These are phyloP conservation scores for Diabrotica balteata DNA, from an alignment of 2,888 invertebrate genomes.

Conservation along the genomic window DNA sequence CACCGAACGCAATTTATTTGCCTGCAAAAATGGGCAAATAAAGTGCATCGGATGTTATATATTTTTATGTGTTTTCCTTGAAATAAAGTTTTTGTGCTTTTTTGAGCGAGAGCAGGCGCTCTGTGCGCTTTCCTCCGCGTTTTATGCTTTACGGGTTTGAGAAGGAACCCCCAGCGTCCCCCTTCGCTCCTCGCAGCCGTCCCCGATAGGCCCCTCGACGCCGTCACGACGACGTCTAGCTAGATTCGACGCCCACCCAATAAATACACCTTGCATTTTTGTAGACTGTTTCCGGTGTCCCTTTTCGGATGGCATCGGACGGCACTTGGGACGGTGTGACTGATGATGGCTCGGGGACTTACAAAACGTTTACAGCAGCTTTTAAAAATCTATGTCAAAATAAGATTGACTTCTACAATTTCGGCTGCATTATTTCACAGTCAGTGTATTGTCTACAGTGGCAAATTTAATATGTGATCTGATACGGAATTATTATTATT, in stretches of 20 bases:
- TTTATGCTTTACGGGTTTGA: constrained; percentile 33
- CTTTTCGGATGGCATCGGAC: constrained; percentile 18
- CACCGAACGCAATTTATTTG: constrained; percentile 53
- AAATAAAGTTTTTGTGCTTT: constrained; percentile 57
- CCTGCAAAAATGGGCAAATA: constrained; percentile 55
- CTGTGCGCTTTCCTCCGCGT: constrained; percentile 27
- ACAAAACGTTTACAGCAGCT: too few species aligned
- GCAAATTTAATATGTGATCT: too few species aligned
- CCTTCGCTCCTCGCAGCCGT: constrained; percentile 17
- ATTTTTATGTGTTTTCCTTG: constrained; percentile 60
- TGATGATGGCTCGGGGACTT: neutral
- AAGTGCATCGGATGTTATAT: constrained; percentile 60
- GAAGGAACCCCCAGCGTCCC: constrained; percentile 17
- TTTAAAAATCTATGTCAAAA: too few species aligned
- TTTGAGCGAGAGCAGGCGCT: constrained; percentile 41
- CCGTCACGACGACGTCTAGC: constrained; percentile 39
- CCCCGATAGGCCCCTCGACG: constrained; percentile 31
- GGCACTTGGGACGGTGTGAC: constrained; percentile 6
- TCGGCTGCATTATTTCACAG: too few species aligned
- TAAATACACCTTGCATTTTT: constrained; percentile 52
- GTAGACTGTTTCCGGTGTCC: constrained; percentile 30
- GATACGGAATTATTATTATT: too few species aligned
- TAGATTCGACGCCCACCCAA: constrained; percentile 50
- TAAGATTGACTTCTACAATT: too few species aligned
- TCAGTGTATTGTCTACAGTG: too few species aligned